Evolutionary conservation across 2,113 vertebrate species (phyloP).

Genomic region (Lethenteron reissneri): DNA sequence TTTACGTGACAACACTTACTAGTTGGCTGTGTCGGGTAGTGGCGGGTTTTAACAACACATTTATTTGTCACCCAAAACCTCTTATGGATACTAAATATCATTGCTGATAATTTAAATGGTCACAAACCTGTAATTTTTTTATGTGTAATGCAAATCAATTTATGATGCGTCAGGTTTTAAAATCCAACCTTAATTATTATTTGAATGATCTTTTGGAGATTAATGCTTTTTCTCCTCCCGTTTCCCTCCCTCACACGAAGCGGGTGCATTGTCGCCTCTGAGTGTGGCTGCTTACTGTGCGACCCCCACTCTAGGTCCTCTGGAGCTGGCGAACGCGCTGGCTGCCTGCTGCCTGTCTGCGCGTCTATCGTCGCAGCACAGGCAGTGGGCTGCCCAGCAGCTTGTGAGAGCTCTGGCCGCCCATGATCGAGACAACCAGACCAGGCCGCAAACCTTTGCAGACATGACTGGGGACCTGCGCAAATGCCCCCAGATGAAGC

Average conservation of each 20-base stretch:
- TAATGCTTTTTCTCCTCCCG: background rate
- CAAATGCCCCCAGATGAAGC: slow-evolving; percentile 67
- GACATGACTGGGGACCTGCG: slow-evolving; percentile 84
- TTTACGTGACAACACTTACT: too few relatives aligned
- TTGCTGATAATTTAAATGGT: too few relatives aligned
- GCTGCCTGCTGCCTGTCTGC: slow-evolving; percentile 93
- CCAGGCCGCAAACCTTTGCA: slow-evolving; percentile 57
- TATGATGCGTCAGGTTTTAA: too few relatives aligned
- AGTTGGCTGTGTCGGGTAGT: too few relatives aligned
- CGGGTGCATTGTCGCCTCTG: background rate
- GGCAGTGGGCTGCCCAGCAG: slow-evolving; percentile 94
- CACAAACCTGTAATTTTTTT: too few relatives aligned
- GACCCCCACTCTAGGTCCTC: slow-evolving; percentile 69
- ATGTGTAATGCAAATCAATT: too few relatives aligned
- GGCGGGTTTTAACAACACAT: too few relatives aligned
- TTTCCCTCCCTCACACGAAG: background rate
- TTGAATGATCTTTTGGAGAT: background rate
- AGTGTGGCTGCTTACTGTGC: background rate
- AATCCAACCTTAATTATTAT: background rate
- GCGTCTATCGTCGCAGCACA: slow-evolving; percentile 77
- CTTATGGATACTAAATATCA: too few relatives aligned
- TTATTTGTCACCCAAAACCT: too few relatives aligned
- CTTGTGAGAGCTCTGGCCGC: slow-evolving; percentile 76
- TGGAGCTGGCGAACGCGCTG: slow-evolving; percentile 92
- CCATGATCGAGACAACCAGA: slow-evolving; percentile 83